A percentile compares a stretch with the other conserved stretches of the same genome.
phyloP scores from a whole-genome alignment of 2,888 invertebrate genomes.

The Salticus scenicus region DNA sequence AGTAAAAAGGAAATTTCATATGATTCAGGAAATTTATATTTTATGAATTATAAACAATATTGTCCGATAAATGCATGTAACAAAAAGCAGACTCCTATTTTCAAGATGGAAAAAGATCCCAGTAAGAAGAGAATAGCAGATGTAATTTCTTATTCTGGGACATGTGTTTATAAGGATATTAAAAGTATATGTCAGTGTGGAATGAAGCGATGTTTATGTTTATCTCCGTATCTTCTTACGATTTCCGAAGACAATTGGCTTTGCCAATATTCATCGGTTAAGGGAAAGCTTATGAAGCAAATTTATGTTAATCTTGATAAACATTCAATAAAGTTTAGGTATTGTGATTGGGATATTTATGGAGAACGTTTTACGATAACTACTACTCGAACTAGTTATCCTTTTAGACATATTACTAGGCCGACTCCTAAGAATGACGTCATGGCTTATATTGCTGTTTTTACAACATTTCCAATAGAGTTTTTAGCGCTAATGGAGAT shows the following conservation, averaged over 20 bases:
- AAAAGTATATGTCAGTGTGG: conserved; percentile 9
- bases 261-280: background rate
- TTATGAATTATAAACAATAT: conserved; percentile 17
- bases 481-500: conserved; percentile 35
- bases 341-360: conserved; percentile 50
- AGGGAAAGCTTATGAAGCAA: conserved; percentile 16
- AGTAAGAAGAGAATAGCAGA: conserved; percentile 41
- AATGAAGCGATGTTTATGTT: background rate
- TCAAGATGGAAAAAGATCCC: too few relatives aligned
- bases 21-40: conserved; percentile 30
- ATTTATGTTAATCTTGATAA: conserved; percentile 9
- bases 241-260: conserved; percentile 47
- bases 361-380: conserved; percentile 21
- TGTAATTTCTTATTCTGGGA: conserved; percentile 22
- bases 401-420: background rate
- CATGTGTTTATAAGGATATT: background rate
- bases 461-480: conserved; percentile 36
- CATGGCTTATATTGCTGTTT: conserved; percentile 39
- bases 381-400: conserved; percentile 11
- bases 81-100: background rate
- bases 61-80: conserved; percentile 10
- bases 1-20: conserved; percentile 20
- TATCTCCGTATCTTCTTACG: conserved; percentile 22
- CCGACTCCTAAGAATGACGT: conserved; percentile 4
- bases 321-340: conserved; percentile 16